Base-by-base conservation (phyloP, 2,888 invertebrate species). In the Ophion ellenae region DNA sequence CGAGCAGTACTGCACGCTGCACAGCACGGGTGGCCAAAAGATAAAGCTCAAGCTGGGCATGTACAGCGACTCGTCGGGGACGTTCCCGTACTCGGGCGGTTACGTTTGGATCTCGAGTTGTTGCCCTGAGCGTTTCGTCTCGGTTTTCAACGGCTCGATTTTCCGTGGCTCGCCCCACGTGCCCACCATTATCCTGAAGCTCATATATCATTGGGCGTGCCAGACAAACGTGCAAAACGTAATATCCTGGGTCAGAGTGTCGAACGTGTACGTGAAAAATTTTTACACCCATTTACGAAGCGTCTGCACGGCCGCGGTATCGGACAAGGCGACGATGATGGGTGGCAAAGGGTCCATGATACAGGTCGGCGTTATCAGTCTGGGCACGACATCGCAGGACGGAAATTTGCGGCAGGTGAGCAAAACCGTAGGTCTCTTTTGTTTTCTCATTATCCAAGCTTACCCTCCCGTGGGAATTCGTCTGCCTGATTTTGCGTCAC, bases 21-120 rank as follows among this genome's bases (percentile, higher is more conserved):
- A 98, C 92, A 90, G 90, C 40, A 92, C 90, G 32, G 87, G 87
- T 5, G 91, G 91, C 64, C 94, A 95, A 1, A 95, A 95, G 75
- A 96, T 95, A 85, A 97, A 97, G 89, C 95, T 98, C 0, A 98
- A 98, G 92, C 94, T 98, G 7, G 97, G 97, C 75, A 97, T 98
- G 96, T 98, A 97, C 93, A 97, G 97, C 0, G 98, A 98, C 92
- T 97, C 96, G 0, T 97, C 96, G 0, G 96, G 96, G 0, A 97
- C 97, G 89, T 98, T 98, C 93, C 97, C 97, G 0, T 97, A 97
- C 93, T 97, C 97, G 0, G 98, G 98, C 0, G 98, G 98, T 57
- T 98, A 98, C 91, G 98, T 98, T 1, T 98, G 98, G 98, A 97
- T 98, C 88, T 97, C 97, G 0, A 97, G 97, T 87, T 98, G 98